A percentile compares a stretch with the other conserved stretches of the same genome.
Evolutionary conservation across 2,797 vertebrate genomes (phyloP).

Genomic region (Numenius phaeopus): DNA sequence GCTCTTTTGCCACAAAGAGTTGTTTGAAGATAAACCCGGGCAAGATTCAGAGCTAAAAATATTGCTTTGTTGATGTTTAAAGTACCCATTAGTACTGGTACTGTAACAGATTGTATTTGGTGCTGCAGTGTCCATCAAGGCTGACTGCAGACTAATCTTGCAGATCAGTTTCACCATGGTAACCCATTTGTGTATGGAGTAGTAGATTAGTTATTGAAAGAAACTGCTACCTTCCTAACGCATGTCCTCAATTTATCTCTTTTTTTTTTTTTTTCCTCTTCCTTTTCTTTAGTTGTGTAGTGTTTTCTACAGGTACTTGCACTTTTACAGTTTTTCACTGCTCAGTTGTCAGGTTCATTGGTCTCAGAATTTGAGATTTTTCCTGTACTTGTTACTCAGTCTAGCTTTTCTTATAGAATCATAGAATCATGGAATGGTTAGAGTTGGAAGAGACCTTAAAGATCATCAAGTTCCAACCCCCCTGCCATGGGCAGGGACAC

Average conservation of each 20-base stretch:
- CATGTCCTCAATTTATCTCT: not conserved
- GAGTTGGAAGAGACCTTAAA: no score
- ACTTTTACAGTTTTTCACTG: not conserved
- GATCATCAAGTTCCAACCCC: no score
- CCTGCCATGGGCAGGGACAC: no score
- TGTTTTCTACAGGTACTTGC: not conserved
- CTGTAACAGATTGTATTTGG: not conserved
- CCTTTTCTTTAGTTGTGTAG: not conserved
- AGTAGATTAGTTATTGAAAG: not conserved
- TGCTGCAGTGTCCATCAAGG: not conserved
- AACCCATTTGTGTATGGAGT: not conserved
- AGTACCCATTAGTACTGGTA: not conserved
- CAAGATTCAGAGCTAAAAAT: not conserved
- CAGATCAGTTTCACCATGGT: not conserved
- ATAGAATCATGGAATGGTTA: no score
- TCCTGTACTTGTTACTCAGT: not conserved
- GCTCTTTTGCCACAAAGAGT: not conserved
- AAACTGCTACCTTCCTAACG: not conserved
- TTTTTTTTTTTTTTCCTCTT: not conserved
- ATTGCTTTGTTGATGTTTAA: not conserved
- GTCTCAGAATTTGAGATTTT: not conserved
- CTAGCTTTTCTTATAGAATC: not conserved
- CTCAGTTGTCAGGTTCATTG: not conserved
- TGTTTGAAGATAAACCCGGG: not conserved
- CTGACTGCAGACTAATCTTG: not conserved